Base-by-base conservation (phyloP, 2,113 vertebrate genomes). In the Nesospiza acunhae region DNA sequence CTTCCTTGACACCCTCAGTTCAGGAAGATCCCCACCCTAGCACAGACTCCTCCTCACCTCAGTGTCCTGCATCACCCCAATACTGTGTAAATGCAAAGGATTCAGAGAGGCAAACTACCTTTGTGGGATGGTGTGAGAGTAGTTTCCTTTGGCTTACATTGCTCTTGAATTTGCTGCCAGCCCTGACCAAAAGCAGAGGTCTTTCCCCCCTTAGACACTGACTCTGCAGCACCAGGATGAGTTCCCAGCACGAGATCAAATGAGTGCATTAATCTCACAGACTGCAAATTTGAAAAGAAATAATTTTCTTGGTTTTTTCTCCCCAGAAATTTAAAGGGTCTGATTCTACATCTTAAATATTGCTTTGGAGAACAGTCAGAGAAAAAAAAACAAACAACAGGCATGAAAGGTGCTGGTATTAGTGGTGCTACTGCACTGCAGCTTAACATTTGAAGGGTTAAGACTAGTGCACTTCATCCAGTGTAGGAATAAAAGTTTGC, bases 251-350 rank as follows among this genome's bases (percentile, higher is more conserved):
- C 13, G 9, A 3, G 0, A 49, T 41, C 31, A 33, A n/a, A 37
- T 13, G 4, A 74, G 8, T 20, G 7, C 11, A 7, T 19, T 67
- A 31, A 39, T 55, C 8, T 68, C 28, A 31, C 12, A 14, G 39
- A 55, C 17, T 46, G 26, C 2, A 53, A 72, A 44, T 67, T 55
- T 42, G 4, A 77, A 87, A 87, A 33, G 1, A 58, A 58, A 47
- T 7, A 0, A 12, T n/a, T 39, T 24, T 31, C 2, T 37, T 47
- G 2, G 3, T 13, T 50, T 50, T 37, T 27, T 5, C 0, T 3
- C 1, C 5, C 19, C 28, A 39, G 9, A 3, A 41, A 26, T 55
- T 59, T 64, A 8, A 33, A 33, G 18, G 39, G 67, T 11, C 8
- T 75, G 7, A 68, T 60, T 20, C 31, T 63, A 15, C 7, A 30